These are phyloP conservation scores for Moxostoma hubbsi DNA, from an alignment of 2,797 vertebrate genomes.

Conservation along the genomic window DNA sequence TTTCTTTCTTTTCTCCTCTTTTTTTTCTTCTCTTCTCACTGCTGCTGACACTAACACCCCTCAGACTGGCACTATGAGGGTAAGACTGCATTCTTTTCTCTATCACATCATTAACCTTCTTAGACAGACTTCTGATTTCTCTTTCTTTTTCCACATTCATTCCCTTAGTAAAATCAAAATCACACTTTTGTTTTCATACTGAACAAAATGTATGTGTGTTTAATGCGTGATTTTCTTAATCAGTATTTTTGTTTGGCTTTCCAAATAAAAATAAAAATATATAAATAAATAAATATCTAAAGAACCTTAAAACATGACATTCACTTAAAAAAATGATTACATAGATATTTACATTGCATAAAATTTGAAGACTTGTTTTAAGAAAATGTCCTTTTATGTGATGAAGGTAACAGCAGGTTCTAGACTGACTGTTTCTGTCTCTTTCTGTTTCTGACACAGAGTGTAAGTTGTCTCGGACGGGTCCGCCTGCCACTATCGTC, in stretches of 20 bases:
- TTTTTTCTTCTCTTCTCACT: constrained; percentile 80
- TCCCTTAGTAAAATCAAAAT: constrained; percentile 9
- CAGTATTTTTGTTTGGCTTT: too few species aligned
- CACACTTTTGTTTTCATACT: constrained; percentile 6
- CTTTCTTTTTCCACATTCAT: neutral
- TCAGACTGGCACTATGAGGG: constrained; percentile 99
- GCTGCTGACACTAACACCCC: constrained; percentile 89
- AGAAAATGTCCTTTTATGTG: neutral
- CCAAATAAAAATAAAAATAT: too few species aligned
- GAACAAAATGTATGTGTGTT: neutral
- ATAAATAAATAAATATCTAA: too few species aligned
- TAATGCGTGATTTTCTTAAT: too few species aligned
- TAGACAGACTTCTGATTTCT: constrained; percentile 14
- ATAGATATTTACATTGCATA: too few species aligned
- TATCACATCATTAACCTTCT: constrained; percentile 9
- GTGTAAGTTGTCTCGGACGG: constrained; percentile 91
- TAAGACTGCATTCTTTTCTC: constrained; percentile 81
- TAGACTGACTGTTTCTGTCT: constrained; percentile 11
- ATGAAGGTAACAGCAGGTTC: neutral
- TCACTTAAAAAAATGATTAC: too few species aligned
- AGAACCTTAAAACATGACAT: too few species aligned
- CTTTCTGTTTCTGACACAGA: constrained; percentile 74
- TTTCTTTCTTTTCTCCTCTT: constrained; percentile 76
- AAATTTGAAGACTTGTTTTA: too few species aligned
- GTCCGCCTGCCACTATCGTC: constrained; percentile 96